phyloP scores from a whole-genome alignment of 2,797 vertebrate genomes.

The Dryobates pubescens region DNA sequence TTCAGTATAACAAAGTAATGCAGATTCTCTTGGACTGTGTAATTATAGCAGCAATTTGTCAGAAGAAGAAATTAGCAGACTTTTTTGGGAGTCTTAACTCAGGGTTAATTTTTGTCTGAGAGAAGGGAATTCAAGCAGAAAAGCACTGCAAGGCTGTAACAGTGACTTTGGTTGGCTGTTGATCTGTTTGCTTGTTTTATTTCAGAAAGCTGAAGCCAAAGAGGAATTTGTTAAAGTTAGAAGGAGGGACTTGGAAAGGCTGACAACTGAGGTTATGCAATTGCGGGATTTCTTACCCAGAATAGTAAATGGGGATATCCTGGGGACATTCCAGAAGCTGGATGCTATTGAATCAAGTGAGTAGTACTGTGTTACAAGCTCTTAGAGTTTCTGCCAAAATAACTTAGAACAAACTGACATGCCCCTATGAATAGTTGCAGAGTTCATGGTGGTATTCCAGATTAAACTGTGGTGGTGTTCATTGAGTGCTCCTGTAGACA shows the following conservation, averaged over 20 bases:
- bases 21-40: not conserved
- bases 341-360: slow-evolving; percentile 82
- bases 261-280: slow-evolving; percentile 95
- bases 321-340: slow-evolving; percentile 82
- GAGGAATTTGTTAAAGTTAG: slow-evolving; percentile 84
- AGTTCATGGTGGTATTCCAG: not conserved
- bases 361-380: slow-evolving; percentile 25
- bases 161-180: not conserved
- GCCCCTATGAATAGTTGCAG: not conserved
- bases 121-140: not conserved
- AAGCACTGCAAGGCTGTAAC: not conserved
- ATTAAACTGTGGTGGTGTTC: not conserved
- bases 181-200: not conserved
- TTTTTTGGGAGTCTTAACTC: not conserved
- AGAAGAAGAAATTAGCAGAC: not conserved
- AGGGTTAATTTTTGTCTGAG: not conserved
- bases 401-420: not conserved
- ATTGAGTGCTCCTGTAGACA: not conserved
- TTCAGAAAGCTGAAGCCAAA: slow-evolving; percentile 49
- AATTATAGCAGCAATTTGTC: not conserved
- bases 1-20: not conserved
- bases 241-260: slow-evolving; percentile 87
- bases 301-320: slow-evolving; percentile 83
- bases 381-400: not conserved
- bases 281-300: slow-evolving; percentile 89